Evolutionary conservation across 92 coral and sea anemone genomes (phyloP), one percentile per base, ranked within the genome.

Genomic region (Anthopleura xanthogrammica): DNA sequence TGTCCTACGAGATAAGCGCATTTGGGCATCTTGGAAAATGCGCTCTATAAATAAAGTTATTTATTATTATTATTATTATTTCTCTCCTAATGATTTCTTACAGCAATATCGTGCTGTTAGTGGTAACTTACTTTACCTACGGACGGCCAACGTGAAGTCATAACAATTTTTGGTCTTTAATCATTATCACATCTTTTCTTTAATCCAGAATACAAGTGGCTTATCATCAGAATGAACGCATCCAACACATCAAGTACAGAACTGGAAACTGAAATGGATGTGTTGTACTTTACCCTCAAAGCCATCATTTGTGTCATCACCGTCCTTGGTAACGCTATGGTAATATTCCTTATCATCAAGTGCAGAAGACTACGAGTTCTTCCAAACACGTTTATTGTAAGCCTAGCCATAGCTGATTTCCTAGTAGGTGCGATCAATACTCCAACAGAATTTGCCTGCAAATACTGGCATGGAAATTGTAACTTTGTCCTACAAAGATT

Each of bases 391-490:
- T 93, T 88, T 65, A 83, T 93, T 4, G 72, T 91, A 7, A 76
- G 94, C 0, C 84, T 91, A 5, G 94, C 97, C 8, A n/a, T 93
- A 17, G 92, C 93, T 23, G 97, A 93, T 77, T 40, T 93, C 43
- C 76, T 89, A 0, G 97, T 91, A 17, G 94, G 94, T 3, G 84
- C 85, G 7, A 87, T 92, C 36, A 87, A 79, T 12, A 91, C 92
- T 16, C 97, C 97, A 3, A 76, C 93, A 2, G 90, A 91, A 11
- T 78, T 86, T 41, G 77, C 82, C 8, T 89, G 94, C 72, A 50
- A 81, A 1, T 76, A 68, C 20, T 79, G 77, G 84, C 80, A 79
- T 4, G 74, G 74, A 62, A 16, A 79, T 60, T 90, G 93, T 39
- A 83, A 82, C 52, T 43, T 54, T 78, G 39, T 57, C 13, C 76